These are phyloP conservation scores for Kryptolebias ocellatus DNA, from an alignment of 2,797 vertebrate genomes.

Conservation along the genomic window DNA sequence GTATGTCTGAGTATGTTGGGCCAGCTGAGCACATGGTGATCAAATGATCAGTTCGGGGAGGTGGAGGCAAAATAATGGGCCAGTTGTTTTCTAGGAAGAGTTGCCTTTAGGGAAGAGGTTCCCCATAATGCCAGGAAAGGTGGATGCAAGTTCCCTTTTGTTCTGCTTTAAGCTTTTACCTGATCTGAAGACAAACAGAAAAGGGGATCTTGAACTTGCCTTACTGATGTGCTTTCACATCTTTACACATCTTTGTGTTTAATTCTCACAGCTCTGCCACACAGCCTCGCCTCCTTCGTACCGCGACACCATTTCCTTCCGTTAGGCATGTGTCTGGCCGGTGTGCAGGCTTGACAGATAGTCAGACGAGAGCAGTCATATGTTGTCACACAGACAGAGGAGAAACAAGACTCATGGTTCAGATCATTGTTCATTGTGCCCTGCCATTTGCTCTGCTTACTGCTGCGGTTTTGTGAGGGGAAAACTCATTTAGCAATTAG, in stretches of 20 bases:
- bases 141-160: slow-evolving; percentile 22
- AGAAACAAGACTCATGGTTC: slow-evolving; percentile 67
- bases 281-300: slow-evolving; percentile 2
- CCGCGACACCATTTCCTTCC: slow-evolving; percentile 36
- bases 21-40: slow-evolving; percentile 79
- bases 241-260: neutral
- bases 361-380: slow-evolving; percentile 76
- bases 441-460: slow-evolving; percentile 59
- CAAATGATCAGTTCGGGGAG: slow-evolving; percentile 78
- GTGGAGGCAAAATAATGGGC: slow-evolving; percentile 68
- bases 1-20: slow-evolving; percentile 52
- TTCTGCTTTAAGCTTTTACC: slow-evolving; percentile 11
- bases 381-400: slow-evolving; percentile 62
- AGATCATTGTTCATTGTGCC: slow-evolving; percentile 72
- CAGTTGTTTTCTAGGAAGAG: slow-evolving; percentile 66
- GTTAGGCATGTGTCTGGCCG: slow-evolving; percentile 49
- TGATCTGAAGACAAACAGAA: slow-evolving; percentile 6
- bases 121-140: slow-evolving; percentile 20
- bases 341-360: slow-evolving; percentile 70
- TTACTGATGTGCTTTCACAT: neutral
- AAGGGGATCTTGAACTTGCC: neutral
- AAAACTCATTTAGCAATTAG: slow-evolving; percentile 50
- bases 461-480: slow-evolving; percentile 55
- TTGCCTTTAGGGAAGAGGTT: slow-evolving; percentile 47
- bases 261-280: neutral